These are phyloP conservation scores for Hippocampus mohnikei DNA, from an alignment of 2,113 vertebrate genomes.

Conservation along the genomic window DNA sequence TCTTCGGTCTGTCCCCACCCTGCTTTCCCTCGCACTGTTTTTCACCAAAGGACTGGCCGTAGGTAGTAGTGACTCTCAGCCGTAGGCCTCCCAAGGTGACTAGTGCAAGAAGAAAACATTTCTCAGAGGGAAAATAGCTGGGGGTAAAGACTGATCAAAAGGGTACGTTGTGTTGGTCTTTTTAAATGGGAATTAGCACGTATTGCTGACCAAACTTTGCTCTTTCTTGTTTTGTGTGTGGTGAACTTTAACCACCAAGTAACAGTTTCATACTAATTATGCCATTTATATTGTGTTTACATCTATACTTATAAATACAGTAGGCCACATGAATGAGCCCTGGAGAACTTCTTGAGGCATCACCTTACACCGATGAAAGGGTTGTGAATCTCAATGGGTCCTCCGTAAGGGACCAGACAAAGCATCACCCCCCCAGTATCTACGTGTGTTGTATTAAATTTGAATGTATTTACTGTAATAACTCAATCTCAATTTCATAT, in stretches of 20 bases:
- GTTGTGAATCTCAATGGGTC: no score
- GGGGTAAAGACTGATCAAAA: conserved; percentile 19
- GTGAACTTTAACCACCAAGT: not conserved
- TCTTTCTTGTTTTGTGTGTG: not conserved
- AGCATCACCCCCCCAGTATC: no score
- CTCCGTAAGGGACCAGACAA: no score
- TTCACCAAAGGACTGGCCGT: conserved; percentile 52
- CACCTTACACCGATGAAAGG: no score
- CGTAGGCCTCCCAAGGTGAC: conserved; percentile 24
- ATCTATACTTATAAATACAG: not conserved
- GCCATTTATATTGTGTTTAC: not conserved
- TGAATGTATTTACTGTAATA: no score
- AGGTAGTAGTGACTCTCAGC: conserved; percentile 47
- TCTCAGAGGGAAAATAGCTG: conserved; percentile 1
- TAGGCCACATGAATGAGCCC: no score
- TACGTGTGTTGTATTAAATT: no score
- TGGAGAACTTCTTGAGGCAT: no score
- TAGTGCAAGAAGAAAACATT: not conserved
- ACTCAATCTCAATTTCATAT: no score
- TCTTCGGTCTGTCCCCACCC: conserved; percentile 64
- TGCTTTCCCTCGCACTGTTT: conserved; percentile 54
- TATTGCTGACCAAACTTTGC: conserved; percentile 11
- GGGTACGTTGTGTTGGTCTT: conserved; percentile 20
- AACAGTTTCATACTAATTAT: not conserved
- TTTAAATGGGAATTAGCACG: conserved; percentile 13